phyloP scores from a whole-genome alignment of 2,888 invertebrate genomes.

The Nephrocerus scutellatus region DNA sequence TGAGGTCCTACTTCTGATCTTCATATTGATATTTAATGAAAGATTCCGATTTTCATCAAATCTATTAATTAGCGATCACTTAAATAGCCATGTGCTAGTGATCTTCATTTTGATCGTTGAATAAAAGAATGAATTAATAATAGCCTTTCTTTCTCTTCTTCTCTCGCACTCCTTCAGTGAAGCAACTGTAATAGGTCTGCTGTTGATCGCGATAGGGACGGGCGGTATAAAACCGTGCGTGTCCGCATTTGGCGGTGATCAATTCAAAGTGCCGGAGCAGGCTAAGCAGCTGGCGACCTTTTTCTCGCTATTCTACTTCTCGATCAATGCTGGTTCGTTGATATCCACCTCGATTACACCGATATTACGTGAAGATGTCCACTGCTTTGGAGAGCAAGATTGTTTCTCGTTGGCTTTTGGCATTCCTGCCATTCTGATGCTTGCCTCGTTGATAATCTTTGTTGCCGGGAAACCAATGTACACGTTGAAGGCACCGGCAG shows the following conservation, averaged over 20 bases:
- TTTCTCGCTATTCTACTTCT: slow-evolving; percentile 91
- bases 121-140: too few species aligned
- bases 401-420: slow-evolving; percentile 86
- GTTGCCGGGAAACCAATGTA: slow-evolving; percentile 70
- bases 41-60: too few species aligned
- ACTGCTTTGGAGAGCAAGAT: slow-evolving; percentile 67
- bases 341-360: slow-evolving; percentile 86
- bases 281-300: slow-evolving; percentile 70
- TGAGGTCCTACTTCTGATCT: too few species aligned
- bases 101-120: too few species aligned
- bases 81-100: too few species aligned
- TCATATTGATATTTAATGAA: too few species aligned
- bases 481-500: slow-evolving; percentile 67
- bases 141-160: too few species aligned
- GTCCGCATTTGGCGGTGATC: slow-evolving; percentile 91
- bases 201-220: slow-evolving; percentile 79
- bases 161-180: slow-evolving; percentile 46
- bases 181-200: slow-evolving; percentile 60
- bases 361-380: slow-evolving; percentile 68
- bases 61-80: too few species aligned
- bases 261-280: slow-evolving; percentile 77
- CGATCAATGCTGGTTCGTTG: slow-evolving; percentile 86
- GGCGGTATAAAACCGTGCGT: slow-evolving; percentile 97
- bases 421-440: slow-evolving; percentile 80
- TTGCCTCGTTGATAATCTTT: slow-evolving; percentile 73